Percentiles rank a stretch among this genome's conserved stretches.
phyloP scores from a whole-genome alignment of 2,797 vertebrate genomes.

The Austrolebias charrua region DNA sequence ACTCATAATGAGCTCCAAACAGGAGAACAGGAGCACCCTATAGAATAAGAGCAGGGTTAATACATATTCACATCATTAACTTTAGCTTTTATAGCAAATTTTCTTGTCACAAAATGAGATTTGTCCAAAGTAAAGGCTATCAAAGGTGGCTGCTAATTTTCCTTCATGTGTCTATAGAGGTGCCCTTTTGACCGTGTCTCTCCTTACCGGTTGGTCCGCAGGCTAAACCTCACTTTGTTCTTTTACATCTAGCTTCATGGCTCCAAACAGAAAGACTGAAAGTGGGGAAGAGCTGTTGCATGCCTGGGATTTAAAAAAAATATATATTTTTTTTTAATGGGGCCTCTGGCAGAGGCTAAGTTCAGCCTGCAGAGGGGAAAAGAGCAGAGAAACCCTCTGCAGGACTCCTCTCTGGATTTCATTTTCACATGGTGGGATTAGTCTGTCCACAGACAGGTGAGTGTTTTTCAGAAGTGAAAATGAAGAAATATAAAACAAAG shows the following conservation, averaged over 20 bases:
- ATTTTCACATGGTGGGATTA: conserved; percentile 75
- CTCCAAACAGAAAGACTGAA: conserved; percentile 37
- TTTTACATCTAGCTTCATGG: conserved; percentile 32
- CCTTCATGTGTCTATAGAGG: conserved; percentile 43
- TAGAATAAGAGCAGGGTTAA: conserved; percentile 60
- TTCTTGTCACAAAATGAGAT: conserved; percentile 54
- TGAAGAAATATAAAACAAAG: background rate
- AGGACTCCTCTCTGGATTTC: conserved; percentile 71
- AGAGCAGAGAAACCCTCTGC: conserved; percentile 63
- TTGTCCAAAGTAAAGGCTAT: conserved; percentile 57
- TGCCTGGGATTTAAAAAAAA: conserved; percentile 71
- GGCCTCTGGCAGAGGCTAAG: conserved; percentile 65
- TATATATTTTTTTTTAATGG: conserved; percentile 39
- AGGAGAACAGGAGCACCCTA: conserved; percentile 53
- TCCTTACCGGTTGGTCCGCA: conserved; percentile 38
- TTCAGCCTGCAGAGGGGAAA: conserved; percentile 62
- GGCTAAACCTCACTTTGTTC: conserved; percentile 29
- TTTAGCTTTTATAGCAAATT: conserved; percentile 63
- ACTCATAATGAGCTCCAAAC: conserved; percentile 63
- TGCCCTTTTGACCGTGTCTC: conserved; percentile 54
- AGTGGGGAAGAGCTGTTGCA: conserved; percentile 40
- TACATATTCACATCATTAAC: conserved; percentile 69
- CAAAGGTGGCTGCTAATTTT: conserved; percentile 69
- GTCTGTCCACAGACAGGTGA: conserved; percentile 50
- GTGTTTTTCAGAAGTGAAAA: conserved; percentile 2